Evolutionary conservation across 1,140 invertebrate species (phyloP).

Genomic region (Triops cancriformis): DNA sequence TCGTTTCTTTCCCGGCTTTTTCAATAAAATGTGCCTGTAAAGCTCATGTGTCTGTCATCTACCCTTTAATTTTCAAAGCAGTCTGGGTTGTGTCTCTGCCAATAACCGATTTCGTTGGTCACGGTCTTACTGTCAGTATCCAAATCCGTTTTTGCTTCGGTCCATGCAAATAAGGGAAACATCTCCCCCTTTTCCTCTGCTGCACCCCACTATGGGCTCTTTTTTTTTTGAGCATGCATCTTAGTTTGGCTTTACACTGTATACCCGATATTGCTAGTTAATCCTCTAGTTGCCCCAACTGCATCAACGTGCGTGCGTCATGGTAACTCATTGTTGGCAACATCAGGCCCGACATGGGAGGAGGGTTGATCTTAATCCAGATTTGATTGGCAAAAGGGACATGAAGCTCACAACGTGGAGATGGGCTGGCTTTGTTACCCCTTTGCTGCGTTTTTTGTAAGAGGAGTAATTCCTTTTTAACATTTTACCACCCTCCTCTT

Average conservation of each 20-base stretch:
- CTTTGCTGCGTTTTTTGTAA: not conserved
- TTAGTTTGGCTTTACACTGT: not conserved
- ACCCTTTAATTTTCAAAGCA: not conserved
- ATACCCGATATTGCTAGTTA: not conserved
- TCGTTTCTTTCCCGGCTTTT: no score
- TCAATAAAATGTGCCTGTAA: no score
- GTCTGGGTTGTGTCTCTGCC: not conserved
- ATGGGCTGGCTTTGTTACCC: constrained; percentile 5
- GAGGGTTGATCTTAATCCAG: constrained; percentile 13
- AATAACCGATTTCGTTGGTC: not conserved
- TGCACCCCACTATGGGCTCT: not conserved
- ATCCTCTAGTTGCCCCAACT: constrained; percentile 12
- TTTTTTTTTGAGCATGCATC: not conserved
- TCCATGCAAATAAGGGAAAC: not conserved
- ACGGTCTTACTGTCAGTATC: not conserved
- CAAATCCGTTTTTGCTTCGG: not conserved
- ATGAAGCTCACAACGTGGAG: not conserved
- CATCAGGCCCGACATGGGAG: constrained; percentile 1
- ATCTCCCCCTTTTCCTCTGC: not conserved
- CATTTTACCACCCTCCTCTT: not conserved
- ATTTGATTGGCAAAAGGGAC: constrained; percentile 13
- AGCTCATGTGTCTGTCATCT: no score
- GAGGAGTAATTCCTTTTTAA: not conserved
- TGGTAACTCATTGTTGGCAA: constrained; percentile 6
- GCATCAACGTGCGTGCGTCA: constrained; percentile 5